These are phyloP conservation scores for Hemibagrus guttatus DNA, from an alignment of 2,797 vertebrate genomes.

Conservation along the genomic window DNA sequence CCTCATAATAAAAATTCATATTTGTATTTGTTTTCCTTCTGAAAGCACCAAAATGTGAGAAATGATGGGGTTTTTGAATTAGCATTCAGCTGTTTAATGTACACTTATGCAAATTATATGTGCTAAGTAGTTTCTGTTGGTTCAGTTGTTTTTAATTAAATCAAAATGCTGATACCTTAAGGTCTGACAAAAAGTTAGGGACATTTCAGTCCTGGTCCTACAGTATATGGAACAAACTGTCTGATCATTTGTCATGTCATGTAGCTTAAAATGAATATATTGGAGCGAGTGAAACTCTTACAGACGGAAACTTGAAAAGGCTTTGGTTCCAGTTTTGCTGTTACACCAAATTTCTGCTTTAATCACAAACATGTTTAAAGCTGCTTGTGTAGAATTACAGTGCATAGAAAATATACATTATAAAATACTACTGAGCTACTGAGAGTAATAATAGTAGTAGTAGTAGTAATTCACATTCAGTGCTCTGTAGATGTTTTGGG, in stretches of 20 bases:
- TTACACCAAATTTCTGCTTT: neutral
- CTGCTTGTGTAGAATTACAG: neutral
- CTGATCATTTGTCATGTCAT: neutral
- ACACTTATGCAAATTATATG: neutral
- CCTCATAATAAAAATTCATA: neutral
- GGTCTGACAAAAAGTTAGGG: neutral
- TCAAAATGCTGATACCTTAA: neutral
- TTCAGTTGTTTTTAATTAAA: neutral
- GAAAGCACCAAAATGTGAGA: neutral
- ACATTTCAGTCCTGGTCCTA: neutral
- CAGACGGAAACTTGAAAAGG: neutral
- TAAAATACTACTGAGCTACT: neutral
- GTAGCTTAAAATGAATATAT: neutral
- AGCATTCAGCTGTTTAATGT: neutral
- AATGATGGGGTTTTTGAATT: neutral
- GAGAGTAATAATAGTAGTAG: neutral
- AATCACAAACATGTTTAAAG: neutral
- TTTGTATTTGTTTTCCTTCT: neutral
- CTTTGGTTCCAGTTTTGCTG: neutral
- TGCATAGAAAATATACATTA: neutral
- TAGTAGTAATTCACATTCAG: neutral
- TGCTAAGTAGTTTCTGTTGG: neutral
- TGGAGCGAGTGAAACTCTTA: too few species aligned
- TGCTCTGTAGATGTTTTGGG: neutral
- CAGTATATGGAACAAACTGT: neutral